phyloP scores from a whole-genome alignment of 2,113 vertebrate genomes.

The Dendrocopos noguchii region DNA sequence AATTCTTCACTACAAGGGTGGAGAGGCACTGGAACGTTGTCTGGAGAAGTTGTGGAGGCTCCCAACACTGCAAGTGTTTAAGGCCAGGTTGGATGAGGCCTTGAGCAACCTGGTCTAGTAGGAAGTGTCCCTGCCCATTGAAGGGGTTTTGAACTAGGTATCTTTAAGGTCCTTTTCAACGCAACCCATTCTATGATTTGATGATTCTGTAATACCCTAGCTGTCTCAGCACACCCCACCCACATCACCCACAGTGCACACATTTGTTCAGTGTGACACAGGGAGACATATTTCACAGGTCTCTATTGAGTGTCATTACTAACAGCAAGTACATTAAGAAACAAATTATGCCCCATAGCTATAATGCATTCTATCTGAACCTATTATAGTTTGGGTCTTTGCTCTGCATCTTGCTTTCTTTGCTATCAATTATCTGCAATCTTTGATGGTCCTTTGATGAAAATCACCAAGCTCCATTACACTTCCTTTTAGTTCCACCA shows the following conservation, averaged over 20 bases:
- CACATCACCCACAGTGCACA: rapidly evolving
- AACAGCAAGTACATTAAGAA: background rate
- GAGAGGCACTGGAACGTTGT: too few species aligned
- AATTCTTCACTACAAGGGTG: too few species aligned
- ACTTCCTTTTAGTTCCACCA: background rate
- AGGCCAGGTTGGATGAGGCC: too few species aligned
- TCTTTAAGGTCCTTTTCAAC: too few species aligned
- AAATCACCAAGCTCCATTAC: background rate
- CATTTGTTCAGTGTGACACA: background rate
- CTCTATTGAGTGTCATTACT: background rate
- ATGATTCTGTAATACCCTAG: too few species aligned
- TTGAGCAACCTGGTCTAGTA: too few species aligned
- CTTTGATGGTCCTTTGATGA: background rate
- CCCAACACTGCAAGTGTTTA: too few species aligned
- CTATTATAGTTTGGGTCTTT: background rate
- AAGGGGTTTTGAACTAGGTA: too few species aligned
- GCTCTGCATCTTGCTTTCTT: background rate
- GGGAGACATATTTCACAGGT: background rate
- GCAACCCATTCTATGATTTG: too few species aligned
- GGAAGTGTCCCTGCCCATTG: too few species aligned
- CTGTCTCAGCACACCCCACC: background rate
- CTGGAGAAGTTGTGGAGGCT: too few species aligned
- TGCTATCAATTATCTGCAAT: background rate
- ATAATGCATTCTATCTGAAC: background rate
- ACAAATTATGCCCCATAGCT: background rate